Percentiles rank a stretch among this genome's conserved stretches.
Evolutionary conservation across 2,113 vertebrate genomes (phyloP).

Genomic region (Tetraodon nigroviridis): DNA sequence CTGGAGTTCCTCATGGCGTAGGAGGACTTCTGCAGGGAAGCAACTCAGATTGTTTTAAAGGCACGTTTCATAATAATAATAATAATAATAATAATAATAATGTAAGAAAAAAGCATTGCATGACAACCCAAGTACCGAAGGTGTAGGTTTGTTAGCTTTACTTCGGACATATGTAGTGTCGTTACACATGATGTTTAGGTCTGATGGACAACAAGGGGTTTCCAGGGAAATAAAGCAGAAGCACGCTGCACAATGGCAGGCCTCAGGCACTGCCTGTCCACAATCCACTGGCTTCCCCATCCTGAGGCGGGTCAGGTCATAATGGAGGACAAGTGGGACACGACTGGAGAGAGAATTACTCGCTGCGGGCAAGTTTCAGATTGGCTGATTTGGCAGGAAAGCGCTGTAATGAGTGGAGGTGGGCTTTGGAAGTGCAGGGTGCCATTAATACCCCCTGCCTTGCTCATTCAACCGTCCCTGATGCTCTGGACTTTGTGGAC

Average conservation of each 20-base stretch:
- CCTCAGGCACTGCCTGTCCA: slow-evolving; percentile 7
- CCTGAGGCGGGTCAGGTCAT: slow-evolving; percentile 21
- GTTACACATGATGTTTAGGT: slow-evolving; percentile 25
- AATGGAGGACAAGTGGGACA: slow-evolving; percentile 30
- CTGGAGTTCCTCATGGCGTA: slow-evolving; percentile 11
- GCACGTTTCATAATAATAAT: slow-evolving; percentile 32
- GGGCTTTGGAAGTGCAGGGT: slow-evolving; percentile 10
- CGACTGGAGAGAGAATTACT: slow-evolving; percentile 9
- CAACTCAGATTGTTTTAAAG: slow-evolving; percentile 44
- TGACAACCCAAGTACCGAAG: slow-evolving; percentile 51
- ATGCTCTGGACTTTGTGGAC: slow-evolving; percentile 27
- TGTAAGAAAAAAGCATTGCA: slow-evolving; percentile 53
- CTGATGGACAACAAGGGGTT: slow-evolving; percentile 3
- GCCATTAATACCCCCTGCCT: slow-evolving; percentile 1
- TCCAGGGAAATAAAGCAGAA: background rate
- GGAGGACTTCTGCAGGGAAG: slow-evolving; percentile 38
- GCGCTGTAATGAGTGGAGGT: slow-evolving; percentile 7
- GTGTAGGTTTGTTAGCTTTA: slow-evolving; percentile 58
- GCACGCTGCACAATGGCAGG: slow-evolving; percentile 19
- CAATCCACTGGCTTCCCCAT: slow-evolving; percentile 2
- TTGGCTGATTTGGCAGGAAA: slow-evolving; percentile 25
- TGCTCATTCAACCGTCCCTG: slow-evolving; percentile 25
- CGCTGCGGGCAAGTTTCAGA: slow-evolving; percentile 33
- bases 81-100: no score
- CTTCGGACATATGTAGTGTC: slow-evolving; percentile 33